Evolutionary conservation across 1,140 invertebrate species (phyloP), one percentile per base, ranked within the genome.

Genomic region (Drosophila bipectinata): DNA sequence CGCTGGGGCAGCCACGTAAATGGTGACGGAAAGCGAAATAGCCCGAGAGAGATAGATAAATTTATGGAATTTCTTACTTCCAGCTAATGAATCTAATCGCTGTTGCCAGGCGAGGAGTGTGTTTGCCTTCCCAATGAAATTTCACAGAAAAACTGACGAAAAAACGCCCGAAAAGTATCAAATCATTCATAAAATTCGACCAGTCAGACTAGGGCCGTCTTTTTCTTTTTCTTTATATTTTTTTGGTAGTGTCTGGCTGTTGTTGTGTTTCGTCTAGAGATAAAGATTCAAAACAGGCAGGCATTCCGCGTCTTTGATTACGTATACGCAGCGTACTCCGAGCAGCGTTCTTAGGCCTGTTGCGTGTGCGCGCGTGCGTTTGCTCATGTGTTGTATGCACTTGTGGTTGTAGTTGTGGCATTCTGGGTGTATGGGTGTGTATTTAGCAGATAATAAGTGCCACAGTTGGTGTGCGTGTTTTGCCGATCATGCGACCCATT

Each of bases 201-300:
- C 62, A 68, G 66, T 48, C 62, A 67, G 28, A 8, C 26, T 4
- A 28, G 61, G 39, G 47, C 28, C 45, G 41, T 15, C 37, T 63
- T 54, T 12, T 30, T 37, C 14, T 12, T 44, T 6, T 51, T 52
- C 1, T 34, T 1, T 30, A 12, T 18, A 1, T 1, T 7, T 4
- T 34, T 68, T 37, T 66, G 14, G 28, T 12, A 10, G 26, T 68
- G 66, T 68, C 66, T 68, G 62, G 24, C 21, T 15, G 44, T 60
- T 61, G 37, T 48, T 61, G 51, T 56, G 5, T 6, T 15, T 53
- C 45, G 71, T 74, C 71, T 74, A 53, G 47, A 64, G 72, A 74
- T 74, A 74, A 64, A 47, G 51, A 63, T 64, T 73, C 58, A n/a
- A 73, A 73, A 72, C 55, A n/a, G 57, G 57, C 58, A 62, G 62